Evolutionary conservation across 92 coral and sea anemone genomes (phyloP), one percentile per base, ranked within the genome.

Genomic region (Isaurus tuberculatus): DNA sequence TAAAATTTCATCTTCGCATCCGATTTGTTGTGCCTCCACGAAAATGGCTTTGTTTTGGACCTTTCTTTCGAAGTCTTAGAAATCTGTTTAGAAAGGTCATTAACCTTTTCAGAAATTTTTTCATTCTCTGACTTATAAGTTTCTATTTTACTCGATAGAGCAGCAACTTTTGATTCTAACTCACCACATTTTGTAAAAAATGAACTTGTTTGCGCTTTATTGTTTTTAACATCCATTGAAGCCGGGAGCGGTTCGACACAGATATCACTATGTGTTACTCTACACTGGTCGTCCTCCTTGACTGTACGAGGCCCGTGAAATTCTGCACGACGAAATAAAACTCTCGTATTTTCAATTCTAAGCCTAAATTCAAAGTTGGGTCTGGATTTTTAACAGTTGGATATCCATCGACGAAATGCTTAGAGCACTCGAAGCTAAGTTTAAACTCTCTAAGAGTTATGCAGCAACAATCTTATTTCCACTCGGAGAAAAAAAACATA

Each of bases 1-100:
- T 80, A 80, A 80, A 80, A 80, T 23, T 77, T 77, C 85, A 80
- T 80, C 85, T 80, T 80, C 23, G 85, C 85, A 80, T 80, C 85
- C 44, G 85, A 80, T 33, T 28, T 80, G 42, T 65, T 80, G 28
- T 57, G 49, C 69, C 60, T 37, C 70, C 72, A 70, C 40, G 66
- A 80, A 80, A 63, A 30, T 11, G 63, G 23, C 63, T 55, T 55
- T 55, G 63, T 55, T 66, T 80, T 80, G 23, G 72, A 75, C 78
- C 43, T 26, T 80, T 80, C 23, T 70, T 66, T 63, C 36, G 57
- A 80, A 36, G 48, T 51, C 72, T 66, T 36, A 8, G 55, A 14
- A 55, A 55, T 55, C 63, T 53, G 63, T 53, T 53, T 53, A 19
- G 63, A 55, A 5, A 55, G 63, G 19, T 55, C 63, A 55, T 55